Evolutionary conservation across 2,888 invertebrate species (phyloP), one percentile per base, ranked within the genome.

Genomic region (Luffia ferchaultella): DNA sequence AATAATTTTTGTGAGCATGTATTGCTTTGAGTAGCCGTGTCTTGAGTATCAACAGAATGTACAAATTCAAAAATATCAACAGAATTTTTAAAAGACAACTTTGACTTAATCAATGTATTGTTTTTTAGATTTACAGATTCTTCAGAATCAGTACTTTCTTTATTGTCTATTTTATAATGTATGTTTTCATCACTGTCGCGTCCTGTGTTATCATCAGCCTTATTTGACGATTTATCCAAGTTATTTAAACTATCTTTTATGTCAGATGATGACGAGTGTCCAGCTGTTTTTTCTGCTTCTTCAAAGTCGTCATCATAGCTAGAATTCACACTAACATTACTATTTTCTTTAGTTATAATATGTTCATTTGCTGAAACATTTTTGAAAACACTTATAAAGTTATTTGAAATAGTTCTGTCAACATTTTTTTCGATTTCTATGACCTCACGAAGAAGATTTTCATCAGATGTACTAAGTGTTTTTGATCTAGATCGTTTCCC

Each of bases 241-340:
- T 46, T 19, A 17, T 18, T 45, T 7, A 15, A 15, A 15, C 7
- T 12, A 40, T 50, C 57, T 16, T 67, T 64, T n/a, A 56, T 55
- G 20, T 70, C 68, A 2, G 76, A 69, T 55, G 30, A 30, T 7
- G 30, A 30, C 12, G 30, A 30, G 12, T 30, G 16, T 18, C 16
- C 42, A 42, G 16, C 15, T 50, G 40, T 20, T 45, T 45, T 46
- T 48, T n/a, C 45, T 42, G 5, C 16, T 48, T 75, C 77, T 59
- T 84, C 84, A 58, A 85, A 85, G 60, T 85, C 84, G 58, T 85
- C 84, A 48, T 58, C 73, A 55, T 84, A 84, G 51, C 74, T 82
- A 45, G 73, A 68, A 55, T 65, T 69, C 42, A 60, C 64, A 18
- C 57, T 57, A 45, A 57, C 61, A 40, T 61, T 60, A 30, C 30